Percentiles rank a stretch among this genome's conserved stretches.
phyloP scores from a whole-genome alignment of 2,888 invertebrate genomes.

The Cryptocephalus moraei region DNA sequence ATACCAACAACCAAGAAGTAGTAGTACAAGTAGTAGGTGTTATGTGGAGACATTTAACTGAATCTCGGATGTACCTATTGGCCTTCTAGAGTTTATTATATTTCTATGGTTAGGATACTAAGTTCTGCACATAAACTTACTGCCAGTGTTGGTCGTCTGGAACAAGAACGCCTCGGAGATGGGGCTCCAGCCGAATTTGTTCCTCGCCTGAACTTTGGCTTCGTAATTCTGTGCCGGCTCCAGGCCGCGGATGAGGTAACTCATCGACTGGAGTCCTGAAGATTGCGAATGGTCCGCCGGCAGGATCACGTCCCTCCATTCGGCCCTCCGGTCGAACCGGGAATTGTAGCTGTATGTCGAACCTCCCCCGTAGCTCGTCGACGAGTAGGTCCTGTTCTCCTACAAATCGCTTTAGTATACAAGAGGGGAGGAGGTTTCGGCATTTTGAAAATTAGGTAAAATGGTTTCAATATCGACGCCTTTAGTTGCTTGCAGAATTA shows the following conservation, averaged over 20 bases:
- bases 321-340: conserved; percentile 38
- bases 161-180: conserved; percentile 52
- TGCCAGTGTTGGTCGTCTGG: conserved; percentile 53
- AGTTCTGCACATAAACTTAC: conserved; percentile 18
- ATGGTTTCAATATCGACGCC: too few relatives aligned
- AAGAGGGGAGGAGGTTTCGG: too few relatives aligned
- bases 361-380: conserved; percentile 23
- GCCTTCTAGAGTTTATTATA: too few relatives aligned
- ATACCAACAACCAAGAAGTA: too few relatives aligned
- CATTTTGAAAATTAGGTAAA: too few relatives aligned
- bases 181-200: conserved; percentile 58
- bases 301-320: conserved; percentile 49
- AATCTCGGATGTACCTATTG: too few relatives aligned
- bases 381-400: conserved; percentile 33
- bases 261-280: conserved; percentile 51
- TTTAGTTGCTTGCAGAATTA: too few relatives aligned
- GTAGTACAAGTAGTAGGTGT: too few relatives aligned
- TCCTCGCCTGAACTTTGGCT: conserved; percentile 55
- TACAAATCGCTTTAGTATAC: conserved; percentile 9
- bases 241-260: conserved; percentile 54
- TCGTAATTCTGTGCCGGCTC: conserved; percentile 57
- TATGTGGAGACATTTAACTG: too few relatives aligned
- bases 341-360: conserved; percentile 23
- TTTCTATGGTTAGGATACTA: too few relatives aligned
- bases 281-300: conserved; percentile 42